These are phyloP conservation scores for Gonatopus flavifemur DNA, from an alignment of 1,140 invertebrate species.

Conservation along the genomic window DNA sequence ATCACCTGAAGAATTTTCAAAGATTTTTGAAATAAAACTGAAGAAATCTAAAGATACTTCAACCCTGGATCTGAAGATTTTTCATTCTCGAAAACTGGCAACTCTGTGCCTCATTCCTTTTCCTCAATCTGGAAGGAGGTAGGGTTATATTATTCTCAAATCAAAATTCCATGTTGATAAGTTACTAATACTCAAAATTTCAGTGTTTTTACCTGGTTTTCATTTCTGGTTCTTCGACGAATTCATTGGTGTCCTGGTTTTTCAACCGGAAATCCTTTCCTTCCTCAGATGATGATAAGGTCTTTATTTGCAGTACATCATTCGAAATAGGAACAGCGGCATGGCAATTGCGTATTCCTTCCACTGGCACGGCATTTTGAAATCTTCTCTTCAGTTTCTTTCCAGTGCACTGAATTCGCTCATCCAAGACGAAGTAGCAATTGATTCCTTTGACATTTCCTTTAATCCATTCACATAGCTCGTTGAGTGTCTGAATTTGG, in stretches of 20 bases:
- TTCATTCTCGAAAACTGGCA: too few species aligned
- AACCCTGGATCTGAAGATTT: too few species aligned
- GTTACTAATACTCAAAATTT: constrained; percentile 3
- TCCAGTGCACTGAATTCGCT: constrained; percentile 5
- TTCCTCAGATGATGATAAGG: constrained; percentile 10
- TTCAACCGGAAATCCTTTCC: constrained; percentile 14
- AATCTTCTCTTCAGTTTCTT: constrained; percentile 14
- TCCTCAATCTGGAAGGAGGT: background rate
- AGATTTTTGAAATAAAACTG: too few species aligned
- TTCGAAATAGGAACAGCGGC: constrained; percentile 13
- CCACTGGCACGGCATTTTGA: constrained; percentile 3
- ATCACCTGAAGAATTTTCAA: too few species aligned
- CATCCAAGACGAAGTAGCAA: constrained; percentile 7
- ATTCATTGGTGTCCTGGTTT: constrained; percentile 6
- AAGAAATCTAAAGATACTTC: too few species aligned
- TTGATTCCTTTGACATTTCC: constrained; percentile 15
- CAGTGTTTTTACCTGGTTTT: constrained; percentile 9
- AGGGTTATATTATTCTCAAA: background rate
- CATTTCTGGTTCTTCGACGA: constrained; percentile 5
- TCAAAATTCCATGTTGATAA: background rate
- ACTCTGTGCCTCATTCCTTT: background rate
- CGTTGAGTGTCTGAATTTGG: constrained; percentile 14
- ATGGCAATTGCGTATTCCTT: constrained; percentile 15
- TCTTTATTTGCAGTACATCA: constrained; percentile 13
- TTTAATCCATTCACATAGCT: constrained; percentile 16